Base-by-base conservation (phyloP, 2,797 vertebrate species). In the Pelochelys cantorii region DNA sequence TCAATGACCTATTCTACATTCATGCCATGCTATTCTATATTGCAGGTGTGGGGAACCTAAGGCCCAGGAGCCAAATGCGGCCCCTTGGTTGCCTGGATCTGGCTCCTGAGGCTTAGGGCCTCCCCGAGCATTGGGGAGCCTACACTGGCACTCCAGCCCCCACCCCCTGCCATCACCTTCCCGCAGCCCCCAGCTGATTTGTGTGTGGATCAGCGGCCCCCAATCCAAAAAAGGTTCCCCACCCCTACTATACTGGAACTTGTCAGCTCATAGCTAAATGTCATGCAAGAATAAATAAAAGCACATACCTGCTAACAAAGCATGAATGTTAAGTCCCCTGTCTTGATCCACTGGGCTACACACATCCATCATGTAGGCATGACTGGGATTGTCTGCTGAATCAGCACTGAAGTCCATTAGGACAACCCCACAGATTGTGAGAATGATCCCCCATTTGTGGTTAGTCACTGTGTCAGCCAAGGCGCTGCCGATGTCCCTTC, bases 341-440 rank as follows among this genome's bases (percentile, higher is more conserved):
- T 99, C 99, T 97, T 99, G 99, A 97, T 99, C 99, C 56, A 98
- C 98, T 0, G 99, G 99, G 95, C 99, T 98, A 95, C 99, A 99
- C 15, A 99, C 99, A 7, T 99, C 99, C 99, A 99, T 99, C 99
- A 99, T 99, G 97, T 99, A 99, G 56, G 99, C 99, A 2, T 99
- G 99, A 92, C 99, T 99, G 5, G 99, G 99, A 96, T 99, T 99
- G 96, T 99, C 99, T 0, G 99, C 99, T 0, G 99, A 99, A 97
- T 99, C 99, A 0, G 99, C 99, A 1, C 99, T 99, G 97, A 99
- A 99, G 97, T 99, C 99, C 99, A 99, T 99, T 86, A 99, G 98
- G 74, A 99, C 99, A 93, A 99, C 99, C 0, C 99, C 99, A 2
- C 99, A 99, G 91, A 99, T 96, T 0, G 99, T 99, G 90, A 99